phyloP scores from a whole-genome alignment of 2,888 invertebrate species.

The Zele albiditarsus region DNA sequence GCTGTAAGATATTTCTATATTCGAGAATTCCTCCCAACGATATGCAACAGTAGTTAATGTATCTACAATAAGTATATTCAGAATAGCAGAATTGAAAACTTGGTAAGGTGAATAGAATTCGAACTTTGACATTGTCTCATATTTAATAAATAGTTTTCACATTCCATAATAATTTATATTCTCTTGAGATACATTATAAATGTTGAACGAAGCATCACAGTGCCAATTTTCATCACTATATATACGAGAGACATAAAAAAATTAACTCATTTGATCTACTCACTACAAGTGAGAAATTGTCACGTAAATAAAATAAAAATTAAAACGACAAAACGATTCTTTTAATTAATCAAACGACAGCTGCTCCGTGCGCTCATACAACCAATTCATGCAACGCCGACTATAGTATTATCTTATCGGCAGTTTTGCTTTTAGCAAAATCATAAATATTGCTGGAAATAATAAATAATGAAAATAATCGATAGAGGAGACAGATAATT shows the following conservation, averaged over 20 bases:
- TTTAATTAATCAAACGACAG: constrained; percentile 57
- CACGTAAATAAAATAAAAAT: constrained; percentile 1
- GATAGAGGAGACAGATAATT: constrained; percentile 29
- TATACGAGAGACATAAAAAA: not conserved
- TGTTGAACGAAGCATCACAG: not conserved
- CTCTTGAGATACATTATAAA: not conserved
- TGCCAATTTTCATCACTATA: not conserved
- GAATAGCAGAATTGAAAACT: not conserved
- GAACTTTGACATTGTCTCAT: not conserved
- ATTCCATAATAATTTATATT: not conserved
- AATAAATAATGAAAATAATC: constrained; percentile 35
- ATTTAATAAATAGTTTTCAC: not conserved
- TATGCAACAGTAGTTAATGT: not conserved
- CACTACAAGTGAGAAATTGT: not conserved
- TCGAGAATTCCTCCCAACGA: too few species aligned
- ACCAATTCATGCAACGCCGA: constrained; percentile 71
- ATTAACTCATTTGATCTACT: constrained; percentile 7
- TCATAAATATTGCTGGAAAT: constrained; percentile 41
- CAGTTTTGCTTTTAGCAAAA: constrained; percentile 60
- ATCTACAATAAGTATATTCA: not conserved
- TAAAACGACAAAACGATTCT: constrained; percentile 12
- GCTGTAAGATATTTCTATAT: too few species aligned
- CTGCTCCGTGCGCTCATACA: constrained; percentile 72
- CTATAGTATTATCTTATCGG: constrained; percentile 56
- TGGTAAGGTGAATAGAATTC: not conserved